Percentiles rank a stretch among this genome's conserved stretches.
Evolutionary conservation across 2,113 vertebrate species (phyloP).

Genomic region (Saguinus midas): DNA sequence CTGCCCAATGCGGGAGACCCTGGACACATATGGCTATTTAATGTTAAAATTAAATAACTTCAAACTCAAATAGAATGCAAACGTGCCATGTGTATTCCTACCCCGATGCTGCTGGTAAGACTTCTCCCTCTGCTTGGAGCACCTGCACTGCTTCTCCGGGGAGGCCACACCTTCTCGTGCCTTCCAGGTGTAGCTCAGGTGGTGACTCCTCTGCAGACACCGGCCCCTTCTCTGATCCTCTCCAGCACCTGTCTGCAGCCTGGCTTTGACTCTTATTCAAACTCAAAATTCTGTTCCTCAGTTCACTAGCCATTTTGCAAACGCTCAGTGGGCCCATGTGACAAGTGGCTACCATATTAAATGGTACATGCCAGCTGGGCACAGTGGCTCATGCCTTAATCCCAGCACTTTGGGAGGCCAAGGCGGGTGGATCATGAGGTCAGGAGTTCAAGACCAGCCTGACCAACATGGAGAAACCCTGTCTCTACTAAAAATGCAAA

Average conservation of each 20-base stretch:
- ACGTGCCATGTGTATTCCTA: background rate
- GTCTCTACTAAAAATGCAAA: too few relatives aligned
- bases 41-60: background rate
- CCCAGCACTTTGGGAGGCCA: too few relatives aligned
- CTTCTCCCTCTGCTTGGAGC: background rate
- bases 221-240: background rate
- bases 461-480: too few relatives aligned
- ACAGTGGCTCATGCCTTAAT: too few relatives aligned
- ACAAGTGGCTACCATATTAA: background rate
- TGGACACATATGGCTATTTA: background rate
- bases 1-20: background rate
- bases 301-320: background rate
- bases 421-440: too few relatives aligned
- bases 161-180: background rate
- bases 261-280: background rate
- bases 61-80: background rate
- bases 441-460: too few relatives aligned
- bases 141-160: background rate
- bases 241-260: slow-evolving; percentile 13
- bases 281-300: background rate
- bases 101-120: background rate
- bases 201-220: background rate
- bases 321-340: fast-evolving
- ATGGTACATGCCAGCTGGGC: too few relatives aligned
- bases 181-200: slow-evolving; percentile 49